These are phyloP conservation scores for Nomada ruficornis DNA, from an alignment of 2,888 invertebrate species.

Conservation along the genomic window DNA sequence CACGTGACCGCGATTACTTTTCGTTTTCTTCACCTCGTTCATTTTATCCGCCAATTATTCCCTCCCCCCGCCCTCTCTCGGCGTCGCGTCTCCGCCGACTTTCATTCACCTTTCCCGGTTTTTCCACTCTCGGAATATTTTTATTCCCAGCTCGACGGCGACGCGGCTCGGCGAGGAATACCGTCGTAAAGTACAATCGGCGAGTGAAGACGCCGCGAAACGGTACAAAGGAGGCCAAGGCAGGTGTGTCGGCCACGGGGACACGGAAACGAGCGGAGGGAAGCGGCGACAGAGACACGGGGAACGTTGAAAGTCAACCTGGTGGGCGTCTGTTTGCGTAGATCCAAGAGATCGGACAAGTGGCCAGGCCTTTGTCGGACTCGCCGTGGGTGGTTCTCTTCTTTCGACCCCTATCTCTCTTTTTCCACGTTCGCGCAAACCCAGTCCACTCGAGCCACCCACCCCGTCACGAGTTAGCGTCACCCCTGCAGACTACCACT, in stretches of 20 bases:
- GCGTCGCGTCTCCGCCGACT: too few species aligned
- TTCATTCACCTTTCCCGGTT: too few species aligned
- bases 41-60: too few species aligned
- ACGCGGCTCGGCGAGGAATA: not conserved
- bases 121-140: too few species aligned
- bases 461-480: constrained; percentile 40
- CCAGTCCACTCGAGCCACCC: constrained; percentile 44
- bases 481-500: constrained; percentile 30
- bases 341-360: constrained; percentile 82
- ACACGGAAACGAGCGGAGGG: constrained; percentile 19
- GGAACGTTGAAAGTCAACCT: constrained; percentile 58
- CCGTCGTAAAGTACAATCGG: not conserved
- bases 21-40: too few species aligned
- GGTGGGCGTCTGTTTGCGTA: constrained; percentile 80
- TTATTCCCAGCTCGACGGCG: too few species aligned
- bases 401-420: constrained; percentile 12
- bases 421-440: constrained; percentile 9
- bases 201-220: not conserved
- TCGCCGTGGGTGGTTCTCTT: constrained; percentile 68
- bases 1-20: too few species aligned
- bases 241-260: constrained; percentile 35
- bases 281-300: constrained; percentile 18
- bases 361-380: constrained; percentile 74
- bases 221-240: constrained; percentile 23
- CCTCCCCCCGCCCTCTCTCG: too few species aligned